Conservation (phyloP, 1,140 invertebrate species). For the Globodera ellingtonae region DNA sequence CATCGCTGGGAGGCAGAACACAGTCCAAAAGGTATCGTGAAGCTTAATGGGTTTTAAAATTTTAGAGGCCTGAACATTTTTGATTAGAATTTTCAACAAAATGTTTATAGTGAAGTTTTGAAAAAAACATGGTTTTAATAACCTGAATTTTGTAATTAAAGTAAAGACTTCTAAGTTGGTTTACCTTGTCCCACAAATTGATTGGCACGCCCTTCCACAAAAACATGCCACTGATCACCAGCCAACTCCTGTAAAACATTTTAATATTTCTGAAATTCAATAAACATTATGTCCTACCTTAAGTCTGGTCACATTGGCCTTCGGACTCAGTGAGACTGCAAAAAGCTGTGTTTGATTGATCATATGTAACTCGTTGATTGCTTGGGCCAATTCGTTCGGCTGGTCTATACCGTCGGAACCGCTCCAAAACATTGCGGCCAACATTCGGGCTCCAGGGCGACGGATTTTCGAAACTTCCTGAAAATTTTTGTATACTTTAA, state of each 20-base stretch:
- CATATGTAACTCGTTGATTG: neutral
- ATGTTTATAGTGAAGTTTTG: too few relatives aligned
- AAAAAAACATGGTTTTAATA: too few relatives aligned
- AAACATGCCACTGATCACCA: conserved; percentile 35
- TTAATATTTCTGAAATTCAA: conserved; percentile 18
- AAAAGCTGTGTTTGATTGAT: conserved; percentile 18
- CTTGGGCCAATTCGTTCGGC: conserved; percentile 15
- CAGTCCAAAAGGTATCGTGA: conserved; percentile 26
- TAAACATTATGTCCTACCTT: conserved; percentile 5
- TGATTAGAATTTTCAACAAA: too few relatives aligned
- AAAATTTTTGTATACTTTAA: neutral
- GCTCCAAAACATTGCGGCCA: conserved; percentile 33
- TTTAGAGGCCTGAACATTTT: neutral
- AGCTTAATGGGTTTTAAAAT: neutral
- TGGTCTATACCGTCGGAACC: conserved; percentile 28
- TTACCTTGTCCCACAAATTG: conserved; percentile 40
- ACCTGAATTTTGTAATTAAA: neutral
- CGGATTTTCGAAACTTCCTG: conserved; percentile 29
- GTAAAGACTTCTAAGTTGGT: neutral
- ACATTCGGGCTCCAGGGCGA: conserved; percentile 11
- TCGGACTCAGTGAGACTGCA: conserved; percentile 27
- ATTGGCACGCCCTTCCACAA: conserved; percentile 30
- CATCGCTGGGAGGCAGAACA: conserved; percentile 30
- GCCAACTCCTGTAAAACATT: conserved; percentile 14
- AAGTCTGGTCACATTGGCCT: conserved; percentile 19